These are phyloP conservation scores for Limnothrissa miodon DNA, from an alignment of 2,113 vertebrate genomes.

Conservation along the genomic window DNA sequence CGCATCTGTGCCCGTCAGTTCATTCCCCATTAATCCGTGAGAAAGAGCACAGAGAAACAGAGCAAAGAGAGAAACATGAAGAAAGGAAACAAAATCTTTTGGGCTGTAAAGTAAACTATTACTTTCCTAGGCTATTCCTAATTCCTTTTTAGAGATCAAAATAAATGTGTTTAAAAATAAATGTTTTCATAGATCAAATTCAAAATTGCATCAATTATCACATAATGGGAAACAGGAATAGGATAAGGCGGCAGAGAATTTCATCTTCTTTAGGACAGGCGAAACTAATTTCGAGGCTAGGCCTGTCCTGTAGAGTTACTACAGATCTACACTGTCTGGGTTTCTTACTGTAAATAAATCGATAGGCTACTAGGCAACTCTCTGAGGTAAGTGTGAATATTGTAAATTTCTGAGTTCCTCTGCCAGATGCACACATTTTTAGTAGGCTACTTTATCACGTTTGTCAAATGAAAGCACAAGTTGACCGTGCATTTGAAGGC, in stretches of 20 bases:
- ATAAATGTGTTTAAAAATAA: neutral
- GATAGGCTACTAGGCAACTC: neutral
- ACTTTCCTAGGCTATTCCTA: neutral
- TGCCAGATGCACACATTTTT: neutral
- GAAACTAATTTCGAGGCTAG: neutral
- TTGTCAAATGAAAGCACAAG: neutral
- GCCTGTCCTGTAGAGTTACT: neutral
- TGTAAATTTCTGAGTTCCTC: neutral
- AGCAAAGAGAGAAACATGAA: neutral
- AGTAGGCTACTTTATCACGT: neutral
- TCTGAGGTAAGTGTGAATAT: neutral
- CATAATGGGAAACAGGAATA: neutral
- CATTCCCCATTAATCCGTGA: conserved; percentile 17
- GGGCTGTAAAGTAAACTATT: neutral
- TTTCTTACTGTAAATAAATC: neutral
- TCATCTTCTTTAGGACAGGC: neutral
- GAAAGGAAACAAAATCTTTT: neutral
- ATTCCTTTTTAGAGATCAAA: neutral
- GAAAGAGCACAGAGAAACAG: neutral
- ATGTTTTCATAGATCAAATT: neutral
- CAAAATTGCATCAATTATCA: neutral
- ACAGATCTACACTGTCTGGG: neutral
- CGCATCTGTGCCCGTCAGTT: conserved; percentile 10
- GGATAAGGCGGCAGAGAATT: neutral
- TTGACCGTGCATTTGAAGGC: neutral